Base-by-base conservation (phyloP, 2,888 invertebrate species). In the Acleris laterana region DNA sequence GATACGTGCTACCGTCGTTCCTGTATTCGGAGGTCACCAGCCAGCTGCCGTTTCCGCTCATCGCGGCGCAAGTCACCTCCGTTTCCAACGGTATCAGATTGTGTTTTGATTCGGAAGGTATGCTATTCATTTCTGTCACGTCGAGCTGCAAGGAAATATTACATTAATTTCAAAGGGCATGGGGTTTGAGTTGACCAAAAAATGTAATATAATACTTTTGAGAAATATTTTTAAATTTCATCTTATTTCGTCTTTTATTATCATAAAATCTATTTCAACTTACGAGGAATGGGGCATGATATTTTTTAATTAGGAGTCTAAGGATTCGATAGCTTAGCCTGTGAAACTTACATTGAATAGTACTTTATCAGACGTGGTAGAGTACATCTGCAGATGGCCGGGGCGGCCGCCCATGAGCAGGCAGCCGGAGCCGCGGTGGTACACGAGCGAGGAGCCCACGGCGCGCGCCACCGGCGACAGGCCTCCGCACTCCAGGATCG, bases 21-120 rank as follows among this genome's bases (percentile, higher is more conserved):
- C 92, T 80, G 72, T 91, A 93, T 68, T 93, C 91, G 0, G 92
- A 92, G 0, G 92, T 93, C 52, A 87, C 90, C 0, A 93, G 84
- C 89, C 90, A 92, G 0, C 74, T 71, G 0, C 91, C 89, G 48
- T 87, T 79, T 0, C 84, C 86, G 64, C 85, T 88, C 28, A 90
- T 83, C 0, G 89, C 87, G 0, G 87, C 89, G 69, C 90, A 91
- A 0, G 88, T 87, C 9, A 93, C 87, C 74, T 93, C 93, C 0
- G 87, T 90, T 71, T 93, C 91, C 56, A 89, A 64, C 0, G 93
- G 93, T 4, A 92, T 63, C 1, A 93, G 79, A 65, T 93, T 90
- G 70, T 83, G 79, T 69, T 91, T 80, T 9, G 66, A 66, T 49
- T 87, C 87, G 4, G 91, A 80, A 51, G 91, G 90, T 56, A 92